These are phyloP conservation scores for Megastigmus dorsalis DNA, from an alignment of 2,888 invertebrate genomes.

Conservation along the genomic window DNA sequence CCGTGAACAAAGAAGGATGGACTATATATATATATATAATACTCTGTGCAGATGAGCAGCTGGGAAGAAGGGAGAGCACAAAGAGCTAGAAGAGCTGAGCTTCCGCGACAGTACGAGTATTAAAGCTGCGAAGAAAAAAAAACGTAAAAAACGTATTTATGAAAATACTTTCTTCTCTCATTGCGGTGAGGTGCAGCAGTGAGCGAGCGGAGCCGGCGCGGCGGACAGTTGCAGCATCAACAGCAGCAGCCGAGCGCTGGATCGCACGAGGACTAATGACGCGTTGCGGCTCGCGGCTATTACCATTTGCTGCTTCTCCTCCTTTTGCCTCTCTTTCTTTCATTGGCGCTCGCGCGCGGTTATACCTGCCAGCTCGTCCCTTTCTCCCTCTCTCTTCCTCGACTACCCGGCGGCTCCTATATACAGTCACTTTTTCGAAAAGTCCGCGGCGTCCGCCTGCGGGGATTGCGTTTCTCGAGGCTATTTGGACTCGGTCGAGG, in stretches of 20 bases:
- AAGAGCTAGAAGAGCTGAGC: no score
- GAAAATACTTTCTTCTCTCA: constrained; percentile 1
- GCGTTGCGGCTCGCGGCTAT: constrained; percentile 24
- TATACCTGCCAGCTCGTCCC: neutral
- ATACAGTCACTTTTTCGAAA: constrained; percentile 20
- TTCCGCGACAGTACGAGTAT: no score
- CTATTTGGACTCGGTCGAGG: no score
- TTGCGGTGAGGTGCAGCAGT: constrained; percentile 6
- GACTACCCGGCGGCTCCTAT: no score
- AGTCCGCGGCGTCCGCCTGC: constrained; percentile 8
- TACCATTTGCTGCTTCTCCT: constrained; percentile 6
- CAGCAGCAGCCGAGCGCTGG: no score
- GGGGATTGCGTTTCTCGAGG: neutral
- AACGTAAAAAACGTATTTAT: neutral
- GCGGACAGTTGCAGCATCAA: no score
- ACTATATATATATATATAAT: no score
- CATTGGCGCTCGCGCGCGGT: neutral
- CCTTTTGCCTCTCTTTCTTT: neutral
- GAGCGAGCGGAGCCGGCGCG: neutral
- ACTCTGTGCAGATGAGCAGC: no score
- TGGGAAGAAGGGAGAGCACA: no score
- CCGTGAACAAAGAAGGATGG: no score
- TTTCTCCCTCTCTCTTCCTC: neutral
- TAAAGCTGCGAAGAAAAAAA: neutral
- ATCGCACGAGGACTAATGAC: constrained; percentile 22